Percentiles rank a stretch among this genome's conserved stretches.
Conservation (phyloP, 2,797 vertebrate genomes). For the Caiman crocodilus region DNA sequence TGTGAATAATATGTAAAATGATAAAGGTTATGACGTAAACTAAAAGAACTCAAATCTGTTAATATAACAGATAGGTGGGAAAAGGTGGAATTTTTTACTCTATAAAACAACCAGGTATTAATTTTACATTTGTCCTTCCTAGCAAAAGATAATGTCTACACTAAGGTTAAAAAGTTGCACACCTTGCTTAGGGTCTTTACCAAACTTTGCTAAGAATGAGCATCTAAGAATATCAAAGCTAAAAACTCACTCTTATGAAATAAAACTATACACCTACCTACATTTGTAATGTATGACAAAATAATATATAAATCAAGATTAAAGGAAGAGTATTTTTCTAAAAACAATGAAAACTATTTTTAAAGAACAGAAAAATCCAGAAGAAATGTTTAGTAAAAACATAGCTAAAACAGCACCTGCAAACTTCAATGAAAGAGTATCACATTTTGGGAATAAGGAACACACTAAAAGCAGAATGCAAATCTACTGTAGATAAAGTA, state of each 20-base stretch:
- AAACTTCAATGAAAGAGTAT: not conserved
- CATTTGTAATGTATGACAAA: slow-evolving; percentile 3
- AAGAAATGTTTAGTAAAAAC: not conserved
- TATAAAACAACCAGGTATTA: not conserved
- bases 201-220: not conserved
- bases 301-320: not conserved
- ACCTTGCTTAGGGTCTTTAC: not conserved
- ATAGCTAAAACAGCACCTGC: not conserved
- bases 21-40: slow-evolving; percentile 9
- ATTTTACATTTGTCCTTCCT: not conserved
- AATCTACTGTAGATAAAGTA: not conserved
- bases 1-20: slow-evolving; percentile 24
- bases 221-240: not conserved
- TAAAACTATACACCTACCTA: slow-evolving; percentile 1
- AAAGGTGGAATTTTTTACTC: not conserved
- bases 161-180: not conserved
- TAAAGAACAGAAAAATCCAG: not conserved
- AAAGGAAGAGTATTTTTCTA: not conserved
- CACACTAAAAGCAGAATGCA: not conserved
- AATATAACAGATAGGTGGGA: not conserved
- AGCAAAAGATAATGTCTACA: not conserved
- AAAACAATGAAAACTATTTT: not conserved
- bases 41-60: slow-evolving; percentile 8
- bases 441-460: not conserved
- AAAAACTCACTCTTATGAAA: not conserved